Base-by-base conservation (phyloP, 1,140 invertebrate species). In the Musca domestica region DNA sequence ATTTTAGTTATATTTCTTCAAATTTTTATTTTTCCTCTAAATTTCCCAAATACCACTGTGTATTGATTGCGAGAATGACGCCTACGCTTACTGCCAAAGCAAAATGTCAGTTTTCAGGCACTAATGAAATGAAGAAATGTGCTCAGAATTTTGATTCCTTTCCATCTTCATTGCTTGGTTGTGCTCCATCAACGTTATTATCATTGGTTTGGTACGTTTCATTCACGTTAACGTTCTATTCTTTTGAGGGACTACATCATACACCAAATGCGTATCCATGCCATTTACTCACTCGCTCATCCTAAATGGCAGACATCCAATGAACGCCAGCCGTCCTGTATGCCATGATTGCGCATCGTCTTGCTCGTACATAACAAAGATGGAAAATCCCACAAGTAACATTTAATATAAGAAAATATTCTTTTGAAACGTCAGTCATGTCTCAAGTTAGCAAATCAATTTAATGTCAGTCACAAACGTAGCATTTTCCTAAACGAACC, bases 111-210 rank as follows among this genome's bases (percentile, higher is more conserved):
- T 61, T 61, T 61, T 61, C 56, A 34, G 56, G 63, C 47, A 25
- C 68, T 69, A 80, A 80, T 80, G 77, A 79, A 80, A 80, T 77
- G 76, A 74, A 76, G 72, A 74, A 80, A 75, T 80, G 77, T 80
- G 77, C 77, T 72, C 69, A 71, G 77, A 80, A 80, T 80, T 80
- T 79, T 80, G 77, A 80, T 80, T 80, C 77, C 17, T 54, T 58
- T 49, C 68, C 47, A 61, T 71, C 68, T 72, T 74, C 69, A 22
- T 64, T 64, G 34, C 17, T 64, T 10, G 34, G 61, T 58, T 68
- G 67, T 58, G 34, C 17, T 48, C 20, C 19, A 19, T 54, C 20
- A 14, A 25, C 34, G 10, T 41, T 41, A 41, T 41, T 41, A 41
- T 41, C 34, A 41, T 41, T 41, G 34, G 34, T 41, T 41, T 41